phyloP scores from a whole-genome alignment of 1,140 invertebrate species.

The Dysdera silvatica region DNA sequence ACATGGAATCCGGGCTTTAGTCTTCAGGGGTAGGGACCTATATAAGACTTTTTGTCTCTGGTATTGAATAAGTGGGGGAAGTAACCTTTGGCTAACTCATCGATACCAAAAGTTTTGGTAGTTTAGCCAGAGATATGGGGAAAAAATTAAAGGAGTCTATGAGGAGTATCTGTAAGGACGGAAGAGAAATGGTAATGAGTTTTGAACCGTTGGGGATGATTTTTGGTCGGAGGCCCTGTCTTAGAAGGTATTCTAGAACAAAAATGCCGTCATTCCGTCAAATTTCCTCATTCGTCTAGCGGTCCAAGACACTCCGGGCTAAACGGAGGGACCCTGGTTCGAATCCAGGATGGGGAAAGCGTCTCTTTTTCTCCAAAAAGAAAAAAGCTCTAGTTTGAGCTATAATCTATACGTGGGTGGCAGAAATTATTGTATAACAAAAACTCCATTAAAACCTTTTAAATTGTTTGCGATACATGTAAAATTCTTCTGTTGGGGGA shows the following conservation, averaged over 20 bases:
- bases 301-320: too few species aligned
- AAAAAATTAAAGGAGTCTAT: constrained; percentile 6
- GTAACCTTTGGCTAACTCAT: constrained; percentile 1
- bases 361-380: too few species aligned
- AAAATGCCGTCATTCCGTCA: too few species aligned
- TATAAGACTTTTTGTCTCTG: background rate
- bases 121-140: background rate
- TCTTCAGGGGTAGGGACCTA: background rate
- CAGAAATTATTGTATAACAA: too few species aligned
- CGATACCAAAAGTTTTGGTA: background rate
- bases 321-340: too few species aligned
- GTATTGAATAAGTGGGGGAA: constrained; percentile 17
- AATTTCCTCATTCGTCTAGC: too few species aligned
- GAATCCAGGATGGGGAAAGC: too few species aligned
- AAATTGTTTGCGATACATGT: background rate
- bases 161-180: background rate
- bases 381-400: too few species aligned
- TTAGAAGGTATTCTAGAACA: background rate
- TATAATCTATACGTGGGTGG: too few species aligned
- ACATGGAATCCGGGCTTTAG: constrained; percentile 3
- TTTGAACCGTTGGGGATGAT: background rate
- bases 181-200: background rate
- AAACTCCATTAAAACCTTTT: background rate
- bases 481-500: background rate
- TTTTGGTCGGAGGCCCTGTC: background rate